These are phyloP conservation scores for Neoniphon sammara DNA, from an alignment of 2,797 vertebrate species.

Conservation along the genomic window DNA sequence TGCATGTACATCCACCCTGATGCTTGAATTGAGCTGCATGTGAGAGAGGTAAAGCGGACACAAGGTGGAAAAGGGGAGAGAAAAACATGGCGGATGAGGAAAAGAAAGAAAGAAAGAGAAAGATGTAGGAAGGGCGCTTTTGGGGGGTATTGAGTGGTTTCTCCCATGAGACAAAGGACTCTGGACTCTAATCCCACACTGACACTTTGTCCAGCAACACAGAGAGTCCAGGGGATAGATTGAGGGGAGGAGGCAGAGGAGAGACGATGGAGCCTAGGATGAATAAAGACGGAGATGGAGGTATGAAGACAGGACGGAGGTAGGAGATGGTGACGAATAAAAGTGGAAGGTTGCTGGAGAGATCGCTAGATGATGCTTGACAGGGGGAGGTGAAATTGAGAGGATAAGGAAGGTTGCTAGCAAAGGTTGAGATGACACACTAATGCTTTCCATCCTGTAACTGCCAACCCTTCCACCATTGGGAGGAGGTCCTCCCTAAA, in stretches of 20 bases:
- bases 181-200: conserved; percentile 75
- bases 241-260: conserved; percentile 6
- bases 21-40: conserved; percentile 9
- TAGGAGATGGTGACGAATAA: conserved; percentile 37
- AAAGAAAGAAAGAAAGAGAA: conserved; percentile 13
- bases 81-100: background rate
- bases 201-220: conserved; percentile 75
- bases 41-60: conserved; percentile 24
- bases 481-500: conserved; percentile 16
- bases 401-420: conserved; percentile 15
- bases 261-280: background rate
- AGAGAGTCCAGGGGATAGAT: conserved; percentile 65
- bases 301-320: conserved; percentile 32
- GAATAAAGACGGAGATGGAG: conserved; percentile 1
- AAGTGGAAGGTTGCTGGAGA: conserved; percentile 40
- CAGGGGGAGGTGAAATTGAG: conserved; percentile 27
- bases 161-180: conserved; percentile 76
- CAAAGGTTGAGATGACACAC: conserved; percentile 23
- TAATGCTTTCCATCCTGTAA: conserved; percentile 15
- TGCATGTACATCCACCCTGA: background rate
- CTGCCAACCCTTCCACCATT: background rate
- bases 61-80: background rate
- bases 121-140: conserved; percentile 18
- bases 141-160: conserved; percentile 76
- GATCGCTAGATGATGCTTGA: conserved; percentile 40